Conservation (phyloP, 1,140 invertebrate genomes). For the Mactra quadrangularis region DNA sequence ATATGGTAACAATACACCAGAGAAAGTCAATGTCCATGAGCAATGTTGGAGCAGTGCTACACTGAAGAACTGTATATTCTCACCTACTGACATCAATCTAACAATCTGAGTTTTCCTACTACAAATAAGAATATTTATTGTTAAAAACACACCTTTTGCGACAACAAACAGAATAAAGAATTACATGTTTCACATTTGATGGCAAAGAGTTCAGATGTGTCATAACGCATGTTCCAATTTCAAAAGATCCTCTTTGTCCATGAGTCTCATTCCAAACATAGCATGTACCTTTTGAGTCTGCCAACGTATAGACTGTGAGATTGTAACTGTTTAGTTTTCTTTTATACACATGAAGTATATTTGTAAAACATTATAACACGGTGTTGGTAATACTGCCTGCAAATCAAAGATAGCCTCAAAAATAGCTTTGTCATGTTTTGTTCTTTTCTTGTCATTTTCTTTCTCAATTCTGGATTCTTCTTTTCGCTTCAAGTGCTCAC, state of each 20-base stretch:
- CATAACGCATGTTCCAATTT: conserved; percentile 17
- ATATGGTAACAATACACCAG: no score
- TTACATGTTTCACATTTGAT: conserved; percentile 3
- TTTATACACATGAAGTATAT: conserved; percentile 36
- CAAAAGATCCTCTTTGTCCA: conserved; percentile 21
- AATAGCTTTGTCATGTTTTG: background rate
- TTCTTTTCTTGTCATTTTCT: conserved; percentile 17
- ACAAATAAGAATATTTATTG: no score
- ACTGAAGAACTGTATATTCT: no score
- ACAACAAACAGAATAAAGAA: conserved; percentile 44
- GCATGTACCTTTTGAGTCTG: conserved; percentile 7
- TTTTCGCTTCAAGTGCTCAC: background rate
- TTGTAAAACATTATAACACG: background rate
- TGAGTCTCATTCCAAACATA: conserved; percentile 38
- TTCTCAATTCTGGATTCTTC: no score
- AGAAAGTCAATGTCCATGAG: no score
- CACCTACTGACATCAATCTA: no score
- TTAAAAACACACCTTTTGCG: no score
- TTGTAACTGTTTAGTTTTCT: conserved; percentile 30
- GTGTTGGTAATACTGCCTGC: conserved; percentile 29
- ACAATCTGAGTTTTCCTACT: no score
- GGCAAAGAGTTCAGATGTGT: background rate
- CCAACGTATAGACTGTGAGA: background rate
- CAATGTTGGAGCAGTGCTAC: no score
- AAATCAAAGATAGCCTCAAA: conserved; percentile 31